These are phyloP conservation scores for Apus apus DNA, from an alignment of 2,113 vertebrate species.

Conservation along the genomic window DNA sequence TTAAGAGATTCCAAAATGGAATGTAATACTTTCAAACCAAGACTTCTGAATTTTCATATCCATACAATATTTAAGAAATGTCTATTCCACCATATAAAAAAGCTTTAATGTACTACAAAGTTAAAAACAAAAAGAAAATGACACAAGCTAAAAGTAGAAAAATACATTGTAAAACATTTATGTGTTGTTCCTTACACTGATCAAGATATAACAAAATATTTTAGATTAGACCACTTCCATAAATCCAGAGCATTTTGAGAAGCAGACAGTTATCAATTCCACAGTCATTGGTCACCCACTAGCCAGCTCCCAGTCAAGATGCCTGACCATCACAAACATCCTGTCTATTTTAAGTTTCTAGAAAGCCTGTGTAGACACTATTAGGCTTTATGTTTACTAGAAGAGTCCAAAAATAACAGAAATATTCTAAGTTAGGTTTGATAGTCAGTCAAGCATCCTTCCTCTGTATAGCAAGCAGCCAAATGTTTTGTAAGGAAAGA, in stretches of 20 bases:
- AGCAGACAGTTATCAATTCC: constrained; percentile 27
- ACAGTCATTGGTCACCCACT: background rate
- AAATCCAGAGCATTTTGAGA: constrained; percentile 49
- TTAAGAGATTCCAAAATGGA: constrained; percentile 6
- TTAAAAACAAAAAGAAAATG: constrained; percentile 68
- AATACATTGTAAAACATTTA: constrained; percentile 66
- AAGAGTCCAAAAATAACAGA: background rate
- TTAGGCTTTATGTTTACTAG: background rate
- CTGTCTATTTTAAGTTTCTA: background rate
- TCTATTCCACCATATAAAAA: constrained; percentile 78
- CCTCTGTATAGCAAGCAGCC: background rate
- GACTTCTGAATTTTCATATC: constrained; percentile 7
- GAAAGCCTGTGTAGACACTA: background rate
- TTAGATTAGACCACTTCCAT: constrained; percentile 43
- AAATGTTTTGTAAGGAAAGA: background rate
- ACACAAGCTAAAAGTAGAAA: constrained; percentile 75
- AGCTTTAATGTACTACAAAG: constrained; percentile 71
- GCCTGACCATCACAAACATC: background rate
- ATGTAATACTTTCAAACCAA: constrained; percentile 32
- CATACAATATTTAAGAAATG: constrained; percentile 54
- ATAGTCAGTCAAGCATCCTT: background rate
- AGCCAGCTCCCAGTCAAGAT: background rate
- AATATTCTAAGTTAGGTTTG: background rate
- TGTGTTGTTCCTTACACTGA: constrained; percentile 63
- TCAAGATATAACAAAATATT: constrained; percentile 48